phyloP scores from a whole-genome alignment of 2,888 invertebrate species.

The Boloria euphrosyne region DNA sequence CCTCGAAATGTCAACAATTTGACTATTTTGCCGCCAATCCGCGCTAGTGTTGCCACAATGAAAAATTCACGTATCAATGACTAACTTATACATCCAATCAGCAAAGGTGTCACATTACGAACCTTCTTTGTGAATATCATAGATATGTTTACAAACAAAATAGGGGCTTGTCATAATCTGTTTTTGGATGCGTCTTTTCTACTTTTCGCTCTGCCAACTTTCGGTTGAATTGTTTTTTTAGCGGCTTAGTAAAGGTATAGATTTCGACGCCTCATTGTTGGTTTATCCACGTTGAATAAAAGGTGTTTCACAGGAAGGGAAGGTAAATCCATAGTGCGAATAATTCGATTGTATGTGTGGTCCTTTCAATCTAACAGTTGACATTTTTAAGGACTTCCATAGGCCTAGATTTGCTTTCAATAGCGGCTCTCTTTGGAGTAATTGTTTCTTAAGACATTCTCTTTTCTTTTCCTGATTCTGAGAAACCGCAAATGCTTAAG shows the following conservation, averaged over 20 bases:
- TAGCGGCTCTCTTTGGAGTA: slow-evolving; percentile 42
- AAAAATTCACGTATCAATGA: slow-evolving; percentile 69
- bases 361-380: slow-evolving; percentile 66
- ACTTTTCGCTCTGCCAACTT: slow-evolving; percentile 75
- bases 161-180: slow-evolving; percentile 81
- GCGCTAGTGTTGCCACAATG: slow-evolving; percentile 58
- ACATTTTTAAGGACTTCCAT: slow-evolving; percentile 57
- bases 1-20: slow-evolving; percentile 75
- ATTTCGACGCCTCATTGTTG: slow-evolving; percentile 80
- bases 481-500: slow-evolving; percentile 47
- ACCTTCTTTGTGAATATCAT: slow-evolving; percentile 59
- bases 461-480: slow-evolving; percentile 47
- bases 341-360: slow-evolving; percentile 68
- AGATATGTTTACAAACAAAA: slow-evolving; percentile 80
- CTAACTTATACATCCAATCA: slow-evolving; percentile 72
- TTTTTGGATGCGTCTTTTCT: slow-evolving; percentile 74
- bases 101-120: slow-evolving; percentile 78
- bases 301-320: slow-evolving; percentile 71
- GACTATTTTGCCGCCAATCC: slow-evolving; percentile 69
- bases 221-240: slow-evolving; percentile 62
- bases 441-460: slow-evolving; percentile 43
- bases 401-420: slow-evolving; percentile 66
- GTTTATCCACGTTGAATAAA: slow-evolving; percentile 66
- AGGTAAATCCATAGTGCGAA: slow-evolving; percentile 62
- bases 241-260: slow-evolving; percentile 68